Base-by-base conservation (phyloP, 2,797 vertebrate species). In the Alauda arvensis region DNA sequence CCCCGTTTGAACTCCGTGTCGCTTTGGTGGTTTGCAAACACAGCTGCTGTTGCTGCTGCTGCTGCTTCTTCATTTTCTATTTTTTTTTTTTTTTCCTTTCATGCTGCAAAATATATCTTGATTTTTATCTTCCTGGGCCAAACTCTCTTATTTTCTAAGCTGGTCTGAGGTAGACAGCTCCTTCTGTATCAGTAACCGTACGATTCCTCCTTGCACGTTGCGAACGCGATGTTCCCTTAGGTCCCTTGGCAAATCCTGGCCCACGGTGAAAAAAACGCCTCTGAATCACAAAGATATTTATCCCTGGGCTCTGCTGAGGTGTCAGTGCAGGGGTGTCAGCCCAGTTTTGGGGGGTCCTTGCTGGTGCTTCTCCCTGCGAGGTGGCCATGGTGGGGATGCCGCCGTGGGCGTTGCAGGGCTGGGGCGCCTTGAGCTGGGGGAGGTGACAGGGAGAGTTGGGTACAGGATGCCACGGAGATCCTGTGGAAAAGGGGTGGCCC, bases 51-150 rank as follows among this genome's bases (percentile, higher is more conserved):
- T 83, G 74, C 89, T 89, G 85, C 92, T 87, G 87, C 92, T 90
- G 80, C 89, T 91, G 42, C 89, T 86, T 43, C 67, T 68, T 76
- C 48, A n/a, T 70, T 20, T 14, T 33, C 15, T 10, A n/a, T 6
- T 24, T 63, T 57, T 14, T 24, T 51, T 57, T 19, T 53, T 31
- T 39, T 33, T 37, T 37, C 18, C 60, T 83, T 92, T 92, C 85
- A 81, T 83, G 91, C 91, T 92, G 93, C 93, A 94, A 94, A 95
- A 95, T 93, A 95, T 95, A 93, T 92, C 91, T 83, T 53, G 89
- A 31, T 90, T 94, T 95, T 89, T 93, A 90, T 92, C 83, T 92
- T 88, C 85, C 85, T 94, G 93, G 93, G 87, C 91, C 90, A 85
- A 91, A 94, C 88, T 94, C 90, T 90, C 69, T 94, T 93, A 71